A percentile compares a stretch with the other conserved stretches of the same genome.
Conservation (phyloP, 1,140 invertebrate genomes). For the Drosophila ironensis region DNA sequence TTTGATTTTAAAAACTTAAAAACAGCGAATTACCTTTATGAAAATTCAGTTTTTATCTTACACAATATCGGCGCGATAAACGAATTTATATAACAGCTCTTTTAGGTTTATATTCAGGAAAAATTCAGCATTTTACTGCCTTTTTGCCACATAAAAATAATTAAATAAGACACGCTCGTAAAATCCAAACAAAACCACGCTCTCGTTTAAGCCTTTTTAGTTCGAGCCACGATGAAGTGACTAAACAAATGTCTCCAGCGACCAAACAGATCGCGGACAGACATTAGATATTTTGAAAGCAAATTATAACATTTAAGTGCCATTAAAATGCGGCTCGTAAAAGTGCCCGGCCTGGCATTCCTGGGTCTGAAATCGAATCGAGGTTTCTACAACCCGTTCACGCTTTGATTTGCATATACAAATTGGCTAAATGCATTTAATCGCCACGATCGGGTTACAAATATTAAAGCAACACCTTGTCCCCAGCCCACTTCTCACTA, state of each 20-base stretch:
- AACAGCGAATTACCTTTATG: background rate
- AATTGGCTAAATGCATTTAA: constrained; percentile 65
- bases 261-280: constrained; percentile 11
- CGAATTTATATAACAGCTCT: constrained; percentile 53
- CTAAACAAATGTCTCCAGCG: constrained; percentile 37
- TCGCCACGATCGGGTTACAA: constrained; percentile 40
- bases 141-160: constrained; percentile 60
- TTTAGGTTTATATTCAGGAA: constrained; percentile 4
- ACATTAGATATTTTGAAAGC: constrained; percentile 70
- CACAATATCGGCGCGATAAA: constrained; percentile 4
- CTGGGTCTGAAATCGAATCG: background rate
- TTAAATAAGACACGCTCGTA: constrained; percentile 67
- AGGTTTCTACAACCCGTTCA: constrained; percentile 35
- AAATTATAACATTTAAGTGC: constrained; percentile 70
- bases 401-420: constrained; percentile 55
- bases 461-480: constrained; percentile 48
- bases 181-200: constrained; percentile 24
- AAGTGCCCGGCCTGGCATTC: constrained; percentile 20
- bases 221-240: constrained; percentile 36
- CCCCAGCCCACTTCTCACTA: background rate
- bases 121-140: constrained; percentile 44
- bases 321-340: constrained; percentile 55
- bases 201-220: constrained; percentile 42
- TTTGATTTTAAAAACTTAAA: background rate
- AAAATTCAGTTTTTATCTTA: background rate